Evolutionary conservation across 2,113 vertebrate genomes (phyloP).

Genomic region (Lamprotornis superbus): DNA sequence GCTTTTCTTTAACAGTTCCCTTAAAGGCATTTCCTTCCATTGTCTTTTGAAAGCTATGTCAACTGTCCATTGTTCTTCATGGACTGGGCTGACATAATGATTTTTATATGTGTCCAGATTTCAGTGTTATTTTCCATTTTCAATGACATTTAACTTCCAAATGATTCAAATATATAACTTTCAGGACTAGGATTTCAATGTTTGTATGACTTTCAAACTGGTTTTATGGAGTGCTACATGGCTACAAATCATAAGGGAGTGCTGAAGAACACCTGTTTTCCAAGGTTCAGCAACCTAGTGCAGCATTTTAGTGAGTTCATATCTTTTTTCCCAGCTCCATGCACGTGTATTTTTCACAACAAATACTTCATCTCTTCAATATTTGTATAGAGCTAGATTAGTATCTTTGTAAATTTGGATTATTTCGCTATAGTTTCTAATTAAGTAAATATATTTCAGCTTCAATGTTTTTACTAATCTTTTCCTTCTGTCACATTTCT

Average conservation of each 20-base stretch:
- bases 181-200: not conserved
- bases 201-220: not conserved
- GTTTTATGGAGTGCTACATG: not conserved
- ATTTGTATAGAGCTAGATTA: not conserved
- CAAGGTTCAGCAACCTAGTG: not conserved
- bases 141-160: not conserved
- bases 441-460: not conserved
- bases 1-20: conserved; percentile 8
- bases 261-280: not conserved
- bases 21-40: conserved; percentile 46
- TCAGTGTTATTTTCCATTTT: not conserved
- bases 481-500: not conserved
- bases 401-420: not conserved
- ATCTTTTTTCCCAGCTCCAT: not conserved
- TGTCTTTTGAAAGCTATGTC: conserved; percentile 14
- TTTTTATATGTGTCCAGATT: not conserved
- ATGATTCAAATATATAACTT: not conserved
- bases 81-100: not conserved
- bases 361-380: not conserved
- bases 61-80: not conserved
- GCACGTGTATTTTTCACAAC: not conserved
- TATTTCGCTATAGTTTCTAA: not conserved
- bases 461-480: not conserved
- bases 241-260: not conserved
- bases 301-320: not conserved